Evolutionary conservation across 2,888 invertebrate genomes (phyloP).

Genomic region (Cristatella mucedo): DNA sequence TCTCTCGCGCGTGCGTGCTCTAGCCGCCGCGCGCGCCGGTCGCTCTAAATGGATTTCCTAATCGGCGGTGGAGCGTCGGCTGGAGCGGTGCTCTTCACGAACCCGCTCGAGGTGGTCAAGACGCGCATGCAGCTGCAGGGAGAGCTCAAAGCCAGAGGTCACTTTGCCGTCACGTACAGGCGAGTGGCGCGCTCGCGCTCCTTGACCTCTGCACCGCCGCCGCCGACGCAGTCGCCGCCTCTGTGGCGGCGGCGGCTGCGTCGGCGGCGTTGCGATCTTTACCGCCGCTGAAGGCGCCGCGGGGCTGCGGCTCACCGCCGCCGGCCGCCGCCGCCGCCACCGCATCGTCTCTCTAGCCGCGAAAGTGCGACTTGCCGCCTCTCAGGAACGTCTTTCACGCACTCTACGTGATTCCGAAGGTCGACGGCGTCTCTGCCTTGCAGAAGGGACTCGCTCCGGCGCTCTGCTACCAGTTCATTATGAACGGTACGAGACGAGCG

Average conservation of each 20-base stretch:
- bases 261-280: no score
- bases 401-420: constrained; percentile 50
- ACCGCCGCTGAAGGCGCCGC: no score
- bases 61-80: constrained; percentile 56
- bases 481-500: constrained; percentile 65
- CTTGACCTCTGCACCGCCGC: no score
- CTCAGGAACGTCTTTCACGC: constrained; percentile 63
- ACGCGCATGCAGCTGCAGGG: constrained; percentile 69
- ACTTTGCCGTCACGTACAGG: constrained; percentile 45
- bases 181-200: no score
- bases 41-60: constrained; percentile 58
- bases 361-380: no score
- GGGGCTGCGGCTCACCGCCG: no score
- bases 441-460: constrained; percentile 63
- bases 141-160: constrained; percentile 54
- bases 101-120: constrained; percentile 77
- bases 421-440: constrained; percentile 58
- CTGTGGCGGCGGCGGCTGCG: no score
- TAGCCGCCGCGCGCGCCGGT: no score
- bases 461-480: constrained; percentile 65
- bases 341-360: no score
- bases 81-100: constrained; percentile 67
- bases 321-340: no score
- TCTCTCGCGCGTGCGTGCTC: no score
- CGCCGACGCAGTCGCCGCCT: no score